Conservation (phyloP, 35 echinoderm and acorn worm species). For the Holothuria glaberrima region DNA sequence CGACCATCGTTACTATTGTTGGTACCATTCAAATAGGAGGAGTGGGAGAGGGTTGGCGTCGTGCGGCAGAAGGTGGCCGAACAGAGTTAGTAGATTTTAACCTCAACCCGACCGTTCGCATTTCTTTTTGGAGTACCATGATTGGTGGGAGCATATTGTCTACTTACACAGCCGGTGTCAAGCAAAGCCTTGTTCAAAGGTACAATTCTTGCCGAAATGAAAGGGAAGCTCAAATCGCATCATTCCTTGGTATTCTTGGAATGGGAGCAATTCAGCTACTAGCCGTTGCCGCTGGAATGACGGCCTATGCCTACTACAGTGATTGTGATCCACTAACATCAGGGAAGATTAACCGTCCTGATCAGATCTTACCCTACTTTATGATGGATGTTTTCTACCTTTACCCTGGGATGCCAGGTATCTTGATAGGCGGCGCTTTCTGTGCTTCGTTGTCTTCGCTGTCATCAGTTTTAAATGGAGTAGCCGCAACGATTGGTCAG, state of each 20-base stretch:
- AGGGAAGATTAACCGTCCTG: constrained; percentile 16
- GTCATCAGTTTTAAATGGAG: constrained; percentile 19
- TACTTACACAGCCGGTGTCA: background rate
- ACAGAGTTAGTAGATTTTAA: constrained; percentile 25
- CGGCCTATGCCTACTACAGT: constrained; percentile 9
- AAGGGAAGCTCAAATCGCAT: background rate
- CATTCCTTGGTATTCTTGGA: constrained; percentile 23
- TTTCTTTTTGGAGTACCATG: constrained; percentile 21
- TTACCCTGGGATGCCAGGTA: constrained; percentile 14
- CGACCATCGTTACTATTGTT: constrained; percentile 17
- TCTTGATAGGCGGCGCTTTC: constrained; percentile 23
- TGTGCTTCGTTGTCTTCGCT: constrained; percentile 21
- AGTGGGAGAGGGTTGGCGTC: constrained; percentile 26
- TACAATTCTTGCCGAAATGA: constrained; percentile 35
- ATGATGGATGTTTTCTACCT: constrained; percentile 28
- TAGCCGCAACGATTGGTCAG: constrained; percentile 37
- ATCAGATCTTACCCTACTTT: constrained; percentile 48
- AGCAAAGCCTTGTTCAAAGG: constrained; percentile 14
- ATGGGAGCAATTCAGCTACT: constrained; percentile 18
- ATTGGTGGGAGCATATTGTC: background rate
- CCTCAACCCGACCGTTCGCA: constrained; percentile 8
- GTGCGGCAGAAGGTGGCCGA: constrained; percentile 44
- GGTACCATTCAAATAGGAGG: constrained; percentile 27
- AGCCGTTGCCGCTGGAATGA: constrained; percentile 44
- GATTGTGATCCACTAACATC: constrained; percentile 15